Evolutionary conservation across 2,888 invertebrate species (phyloP).

Genomic region (Choristoneura rosaceana): DNA sequence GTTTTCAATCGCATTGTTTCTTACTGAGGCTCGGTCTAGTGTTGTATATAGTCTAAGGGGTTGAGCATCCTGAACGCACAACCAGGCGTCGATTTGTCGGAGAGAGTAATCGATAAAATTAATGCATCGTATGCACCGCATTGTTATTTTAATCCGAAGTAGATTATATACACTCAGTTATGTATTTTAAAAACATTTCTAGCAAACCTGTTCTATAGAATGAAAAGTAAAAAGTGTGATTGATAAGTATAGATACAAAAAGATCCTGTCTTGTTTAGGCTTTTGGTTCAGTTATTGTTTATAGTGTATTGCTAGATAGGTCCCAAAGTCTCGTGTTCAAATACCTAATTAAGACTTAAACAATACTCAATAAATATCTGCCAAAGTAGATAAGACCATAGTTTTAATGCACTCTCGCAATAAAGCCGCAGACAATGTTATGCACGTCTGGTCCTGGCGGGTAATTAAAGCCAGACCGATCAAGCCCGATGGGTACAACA

Average conservation of each 20-base stretch:
- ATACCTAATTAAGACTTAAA: slow-evolving; percentile 27
- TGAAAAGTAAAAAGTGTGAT: slow-evolving; percentile 5
- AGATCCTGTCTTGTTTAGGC: not conserved
- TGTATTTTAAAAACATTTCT: too few relatives aligned
- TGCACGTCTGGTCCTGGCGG: slow-evolving; percentile 9
- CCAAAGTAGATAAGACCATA: slow-evolving; percentile 16
- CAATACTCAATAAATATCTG: slow-evolving; percentile 18
- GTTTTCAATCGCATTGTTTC: too few relatives aligned
- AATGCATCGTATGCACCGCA: not conserved
- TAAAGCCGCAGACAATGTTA: slow-evolving; percentile 1
- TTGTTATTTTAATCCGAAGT: not conserved
- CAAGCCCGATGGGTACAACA: not conserved
- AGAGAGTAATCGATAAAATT: slow-evolving; percentile 24
- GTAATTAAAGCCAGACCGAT: slow-evolving; percentile 2
- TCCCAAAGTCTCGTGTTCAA: slow-evolving; percentile 32
- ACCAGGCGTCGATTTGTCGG: slow-evolving; percentile 17
- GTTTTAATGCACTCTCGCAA: slow-evolving; percentile 22
- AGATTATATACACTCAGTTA: not conserved
- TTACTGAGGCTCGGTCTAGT: too few relatives aligned
- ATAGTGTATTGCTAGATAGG: slow-evolving; percentile 17
- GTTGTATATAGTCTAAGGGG: too few relatives aligned
- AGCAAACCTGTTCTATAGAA: not conserved
- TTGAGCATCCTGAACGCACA: slow-evolving; percentile 10
- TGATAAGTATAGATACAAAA: slow-evolving; percentile 2
- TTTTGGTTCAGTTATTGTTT: slow-evolving; percentile 5